A percentile compares a stretch with the other conserved stretches of the same genome.
phyloP scores from a whole-genome alignment of 2,113 vertebrate genomes.

The Coptodon bakossiorum region DNA sequence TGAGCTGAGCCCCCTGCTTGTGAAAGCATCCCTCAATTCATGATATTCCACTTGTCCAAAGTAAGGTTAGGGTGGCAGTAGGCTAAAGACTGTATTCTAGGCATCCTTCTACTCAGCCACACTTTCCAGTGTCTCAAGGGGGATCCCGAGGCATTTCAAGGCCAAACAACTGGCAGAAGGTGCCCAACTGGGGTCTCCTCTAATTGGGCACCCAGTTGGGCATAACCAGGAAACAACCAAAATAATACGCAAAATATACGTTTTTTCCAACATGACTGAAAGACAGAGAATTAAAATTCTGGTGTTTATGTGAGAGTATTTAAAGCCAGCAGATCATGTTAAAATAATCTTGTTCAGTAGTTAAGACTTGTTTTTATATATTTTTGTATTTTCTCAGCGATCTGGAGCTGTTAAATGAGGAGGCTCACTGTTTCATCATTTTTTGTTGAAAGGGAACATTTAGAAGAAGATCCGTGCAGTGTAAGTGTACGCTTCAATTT shows the following conservation, averaged over 20 bases:
- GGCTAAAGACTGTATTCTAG: not conserved
- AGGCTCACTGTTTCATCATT: conserved; percentile 9
- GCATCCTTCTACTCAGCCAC: not conserved
- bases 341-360: not conserved
- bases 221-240: not conserved
- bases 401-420: conserved; percentile 26
- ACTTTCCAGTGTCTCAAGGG: not conserved
- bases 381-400: not conserved
- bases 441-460: not conserved
- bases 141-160: not conserved
- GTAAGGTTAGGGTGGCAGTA: not conserved
- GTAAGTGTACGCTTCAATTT: not conserved
- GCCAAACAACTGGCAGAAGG: not conserved
- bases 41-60: not conserved
- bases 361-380: not conserved
- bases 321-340: not conserved
- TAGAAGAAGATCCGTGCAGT: not conserved
- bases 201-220: not conserved
- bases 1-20: too few relatives aligned
- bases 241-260: not conserved
- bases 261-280: not conserved
- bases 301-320: not conserved
- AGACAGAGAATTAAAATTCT: not conserved
- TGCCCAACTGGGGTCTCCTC: not conserved
- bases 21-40: not conserved